Evolutionary conservation across 2,797 vertebrate species (phyloP).

Genomic region (Merluccius polli): DNA sequence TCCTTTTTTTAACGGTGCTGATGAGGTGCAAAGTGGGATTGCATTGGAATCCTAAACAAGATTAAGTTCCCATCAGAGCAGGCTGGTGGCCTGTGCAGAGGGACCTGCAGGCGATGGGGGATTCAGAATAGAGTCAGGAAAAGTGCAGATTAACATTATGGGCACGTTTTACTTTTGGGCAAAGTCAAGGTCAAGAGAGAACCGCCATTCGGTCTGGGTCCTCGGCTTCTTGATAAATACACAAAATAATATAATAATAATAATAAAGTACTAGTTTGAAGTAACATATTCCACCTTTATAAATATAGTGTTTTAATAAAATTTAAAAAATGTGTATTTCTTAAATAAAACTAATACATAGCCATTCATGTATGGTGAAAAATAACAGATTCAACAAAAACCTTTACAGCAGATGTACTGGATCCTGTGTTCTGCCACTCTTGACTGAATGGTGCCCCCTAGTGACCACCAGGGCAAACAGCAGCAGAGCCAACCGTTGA

Average conservation of each 20-base stretch:
- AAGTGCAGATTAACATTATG: neutral
- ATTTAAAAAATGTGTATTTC: too few species aligned
- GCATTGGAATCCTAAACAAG: conserved; percentile 32
- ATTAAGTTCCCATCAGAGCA: conserved; percentile 32
- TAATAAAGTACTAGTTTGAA: too few species aligned
- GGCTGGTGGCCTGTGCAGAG: conserved; percentile 22
- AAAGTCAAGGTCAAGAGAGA: neutral
- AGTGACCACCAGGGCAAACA: neutral
- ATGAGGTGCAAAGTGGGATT: conserved; percentile 36
- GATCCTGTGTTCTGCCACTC: neutral
- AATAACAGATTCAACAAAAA: neutral
- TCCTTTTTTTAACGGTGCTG: conserved; percentile 38
- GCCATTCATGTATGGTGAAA: neutral
- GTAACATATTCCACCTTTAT: too few species aligned
- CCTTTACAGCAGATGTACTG: neutral
- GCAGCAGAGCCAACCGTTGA: neutral
- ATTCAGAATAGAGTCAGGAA: neutral
- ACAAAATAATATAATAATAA: neutral
- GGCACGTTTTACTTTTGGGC: neutral
- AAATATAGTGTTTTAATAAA: too few species aligned
- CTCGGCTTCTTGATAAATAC: neutral
- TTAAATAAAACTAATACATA: too few species aligned
- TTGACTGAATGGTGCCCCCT: neutral
- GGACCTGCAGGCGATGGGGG: conserved; percentile 14
- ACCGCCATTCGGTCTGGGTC: neutral